Evolutionary conservation across 2,113 vertebrate genomes (phyloP).

Genomic region (Felis catus): F.catus_Fca126_mat1.0 CM031411.1:100324001-100324500

Average conservation of each 20-base stretch:
- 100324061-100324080: neutral
- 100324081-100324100: neutral
- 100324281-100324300: neutral
- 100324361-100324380: neutral
- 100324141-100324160: neutral
- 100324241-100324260: neutral
- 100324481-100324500: neutral
- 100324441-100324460: fast-evolving
- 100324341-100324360: neutral
- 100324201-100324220: neutral
- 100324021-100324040: neutral
- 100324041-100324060: neutral
- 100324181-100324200: neutral
- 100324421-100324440: neutral
- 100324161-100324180: neutral
- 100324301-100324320: neutral
- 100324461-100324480: neutral
- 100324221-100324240: neutral
- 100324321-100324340: neutral
- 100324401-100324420: neutral
- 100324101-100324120: neutral
- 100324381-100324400: neutral
- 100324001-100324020: neutral
- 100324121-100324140: neutral
- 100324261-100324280: neutral